Evolutionary conservation across 1,140 invertebrate species (phyloP), one percentile per base, ranked within the genome.

Genomic region (Grapholita molesta): DNA sequence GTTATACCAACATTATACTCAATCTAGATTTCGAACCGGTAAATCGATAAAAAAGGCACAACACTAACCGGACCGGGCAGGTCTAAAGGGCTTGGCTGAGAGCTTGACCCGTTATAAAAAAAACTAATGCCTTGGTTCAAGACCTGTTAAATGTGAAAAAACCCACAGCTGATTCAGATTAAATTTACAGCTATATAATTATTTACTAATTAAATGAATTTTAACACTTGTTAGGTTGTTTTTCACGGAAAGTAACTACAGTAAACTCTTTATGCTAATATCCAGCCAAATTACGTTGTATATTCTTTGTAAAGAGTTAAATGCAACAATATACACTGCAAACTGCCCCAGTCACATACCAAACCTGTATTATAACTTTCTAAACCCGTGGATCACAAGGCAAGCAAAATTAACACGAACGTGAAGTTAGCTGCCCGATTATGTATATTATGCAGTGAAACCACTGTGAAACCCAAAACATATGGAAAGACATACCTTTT

Each of bases 401-500:
- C 55, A 30, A 57, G 24, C 53, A 25, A 57, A 11, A 57, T 57
- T 25, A 57, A 57, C 53, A 57, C 53, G 12, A 57, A 57, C 53
- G 32, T 25, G n/a, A 61, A 61, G 24, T 12, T 15, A 61, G 53
- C 53, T 24, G 9, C n/a, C 24, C 55, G 21, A 25, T 28, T 2
- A 25, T 32, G 55, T 61, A 61, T 57, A 32, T 28, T 48, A 61
- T 18, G 55, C 25, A 11, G 55, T 28, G 55, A 61, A 61, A 61
- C 55, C 55, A 61, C 55, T 30, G 21, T 61, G 11, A 28, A 71
- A 70, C 71, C 70, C 68, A 70, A n/a, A 73, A 70, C 78, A 82
- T 77, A 77, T 83, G 83, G 78, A 76, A 52, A 33, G 69, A 74
- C 73, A 74, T 83, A 88, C 86, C 88, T 88, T 89, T 52, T 74